Conservation (phyloP, 92 coral and sea anemone species). For the Porites evermanni region DNA sequence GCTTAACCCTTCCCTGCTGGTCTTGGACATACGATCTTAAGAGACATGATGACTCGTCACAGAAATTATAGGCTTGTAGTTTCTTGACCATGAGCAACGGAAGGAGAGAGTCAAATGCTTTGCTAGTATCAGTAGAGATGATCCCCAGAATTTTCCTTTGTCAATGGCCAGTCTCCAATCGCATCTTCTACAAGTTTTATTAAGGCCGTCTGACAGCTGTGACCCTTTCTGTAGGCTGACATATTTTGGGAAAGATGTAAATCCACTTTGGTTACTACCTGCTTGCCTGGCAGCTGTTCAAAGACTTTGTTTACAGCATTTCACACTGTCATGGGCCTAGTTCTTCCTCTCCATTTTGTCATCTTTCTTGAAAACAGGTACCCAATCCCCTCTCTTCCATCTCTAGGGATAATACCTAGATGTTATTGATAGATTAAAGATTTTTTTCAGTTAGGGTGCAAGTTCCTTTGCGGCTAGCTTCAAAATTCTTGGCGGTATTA, state of each 20-base stretch:
- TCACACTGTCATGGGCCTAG: constrained; percentile 13
- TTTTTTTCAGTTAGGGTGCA: constrained; percentile 19
- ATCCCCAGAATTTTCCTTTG: constrained; percentile 18
- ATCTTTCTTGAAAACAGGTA: constrained; percentile 15
- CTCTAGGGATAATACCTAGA: neutral
- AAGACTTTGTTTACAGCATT: too few species aligned
- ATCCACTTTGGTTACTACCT: too few species aligned
- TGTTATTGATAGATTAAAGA: constrained; percentile 17
- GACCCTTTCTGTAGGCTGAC: too few species aligned
- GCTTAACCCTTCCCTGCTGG: constrained; percentile 11
- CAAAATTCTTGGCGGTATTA: constrained; percentile 20
- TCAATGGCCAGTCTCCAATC: constrained; percentile 40
- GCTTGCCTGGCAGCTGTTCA: too few species aligned
- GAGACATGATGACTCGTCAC: neutral
- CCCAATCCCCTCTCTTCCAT: constrained; percentile 18
- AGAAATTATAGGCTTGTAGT: constrained; percentile 40
- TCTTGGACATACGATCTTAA: constrained; percentile 29
- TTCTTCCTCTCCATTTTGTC: neutral
- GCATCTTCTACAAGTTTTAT: constrained; percentile 35
- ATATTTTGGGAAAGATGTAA: too few species aligned
- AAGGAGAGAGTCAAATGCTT: neutral
- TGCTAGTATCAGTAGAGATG: too few species aligned
- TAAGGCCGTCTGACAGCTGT: neutral
- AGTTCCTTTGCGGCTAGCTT: constrained; percentile 33
- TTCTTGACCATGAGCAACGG: constrained; percentile 15